Percentiles rank a stretch among this genome's conserved stretches.
phyloP scores from a whole-genome alignment of 2,113 vertebrate species.

The Plecturocebus donacophilus region DNA sequence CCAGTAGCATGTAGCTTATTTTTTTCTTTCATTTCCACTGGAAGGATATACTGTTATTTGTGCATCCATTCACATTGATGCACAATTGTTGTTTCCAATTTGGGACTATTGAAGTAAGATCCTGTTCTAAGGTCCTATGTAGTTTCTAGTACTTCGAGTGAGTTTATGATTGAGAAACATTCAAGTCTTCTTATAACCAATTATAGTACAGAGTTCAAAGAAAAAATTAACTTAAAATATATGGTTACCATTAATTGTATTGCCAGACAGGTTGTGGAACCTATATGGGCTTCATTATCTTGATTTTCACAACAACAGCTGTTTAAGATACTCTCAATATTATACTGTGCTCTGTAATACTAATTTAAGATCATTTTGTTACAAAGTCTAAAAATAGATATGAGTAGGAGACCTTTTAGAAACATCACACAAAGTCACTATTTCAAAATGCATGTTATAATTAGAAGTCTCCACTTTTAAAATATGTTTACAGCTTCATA shows the following conservation, averaged over 20 bases:
- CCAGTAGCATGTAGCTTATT: background rate
- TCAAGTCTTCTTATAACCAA: background rate
- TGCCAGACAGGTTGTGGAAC: background rate
- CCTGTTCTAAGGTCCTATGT: background rate
- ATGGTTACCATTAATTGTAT: background rate
- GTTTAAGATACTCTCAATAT: background rate
- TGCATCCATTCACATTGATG: background rate
- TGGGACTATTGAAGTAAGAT: background rate
- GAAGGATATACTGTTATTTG: background rate
- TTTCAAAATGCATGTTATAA: background rate
- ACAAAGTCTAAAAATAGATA: conserved; percentile 18
- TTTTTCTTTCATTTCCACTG: background rate
- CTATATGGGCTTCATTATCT: background rate
- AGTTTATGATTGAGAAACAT: background rate
- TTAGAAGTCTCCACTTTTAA: background rate
- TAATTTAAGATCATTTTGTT: background rate
- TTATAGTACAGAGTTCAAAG: background rate
- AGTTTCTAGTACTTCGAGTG: background rate
- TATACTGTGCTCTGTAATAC: background rate
- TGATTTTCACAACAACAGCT: background rate
- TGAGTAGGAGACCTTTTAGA: background rate
- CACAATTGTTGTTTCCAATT: background rate
- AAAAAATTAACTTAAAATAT: background rate
- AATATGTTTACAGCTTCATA: background rate
- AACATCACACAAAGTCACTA: background rate